phyloP scores from a whole-genome alignment of 2,888 invertebrate genomes.

The Macrophya alboannulata region DNA sequence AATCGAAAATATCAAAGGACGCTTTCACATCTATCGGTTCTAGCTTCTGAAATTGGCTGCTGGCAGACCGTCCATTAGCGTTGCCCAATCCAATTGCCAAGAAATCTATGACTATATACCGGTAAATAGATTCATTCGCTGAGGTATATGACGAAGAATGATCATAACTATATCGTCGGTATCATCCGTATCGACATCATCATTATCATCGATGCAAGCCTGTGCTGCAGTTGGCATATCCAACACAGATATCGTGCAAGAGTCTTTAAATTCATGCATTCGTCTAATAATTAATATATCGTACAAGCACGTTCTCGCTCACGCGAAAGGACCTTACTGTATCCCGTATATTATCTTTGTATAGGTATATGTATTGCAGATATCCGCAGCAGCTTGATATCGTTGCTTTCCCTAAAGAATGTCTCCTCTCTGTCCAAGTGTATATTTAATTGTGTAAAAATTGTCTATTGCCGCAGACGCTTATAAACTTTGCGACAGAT shows the following conservation, averaged over 20 bases:
- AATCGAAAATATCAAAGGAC: slow-evolving; percentile 4
- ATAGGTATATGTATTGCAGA: not conserved
- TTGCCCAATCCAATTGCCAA: slow-evolving; percentile 18
- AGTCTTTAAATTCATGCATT: not conserved
- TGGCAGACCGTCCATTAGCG: not conserved
- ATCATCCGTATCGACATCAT: not conserved
- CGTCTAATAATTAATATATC: not conserved
- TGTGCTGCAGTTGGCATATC: not conserved
- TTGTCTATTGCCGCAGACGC: slow-evolving; percentile 27
- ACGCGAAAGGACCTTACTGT: not conserved
- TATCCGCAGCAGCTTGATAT: not conserved
- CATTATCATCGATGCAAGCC: not conserved
- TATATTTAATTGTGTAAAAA: not conserved
- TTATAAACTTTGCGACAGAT: slow-evolving; percentile 30
- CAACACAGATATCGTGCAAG: slow-evolving; percentile 11
- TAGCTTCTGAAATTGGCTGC: slow-evolving; percentile 4
- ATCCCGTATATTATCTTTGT: not conserved
- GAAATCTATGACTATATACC: not conserved
- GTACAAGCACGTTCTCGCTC: not conserved
- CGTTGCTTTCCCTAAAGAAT: not conserved
- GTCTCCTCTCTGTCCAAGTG: not conserved
- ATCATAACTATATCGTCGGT: not conserved
- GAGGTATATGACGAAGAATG: not conserved
- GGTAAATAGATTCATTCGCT: not conserved
- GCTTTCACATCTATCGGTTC: slow-evolving; percentile 19